A percentile compares a stretch with the other conserved stretches of the same genome.
Conservation (phyloP, 2,797 vertebrate genomes). For the Hyperoplus immaculatus region DNA sequence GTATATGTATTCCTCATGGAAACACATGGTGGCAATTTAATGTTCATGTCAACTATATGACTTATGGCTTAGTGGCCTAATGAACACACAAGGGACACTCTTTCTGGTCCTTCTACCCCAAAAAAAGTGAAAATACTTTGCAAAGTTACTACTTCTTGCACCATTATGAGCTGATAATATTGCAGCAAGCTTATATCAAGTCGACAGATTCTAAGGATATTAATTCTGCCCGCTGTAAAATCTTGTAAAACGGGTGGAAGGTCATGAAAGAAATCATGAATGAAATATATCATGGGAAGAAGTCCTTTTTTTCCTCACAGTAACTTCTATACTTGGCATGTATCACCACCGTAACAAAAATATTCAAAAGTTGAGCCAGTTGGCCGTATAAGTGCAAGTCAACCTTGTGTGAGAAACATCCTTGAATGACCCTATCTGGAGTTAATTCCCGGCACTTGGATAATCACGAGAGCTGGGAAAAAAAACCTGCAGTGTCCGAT, state of each 20-base stretch:
- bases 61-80: constrained; percentile 10
- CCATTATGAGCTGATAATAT: constrained; percentile 1
- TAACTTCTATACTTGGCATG: constrained; percentile 42
- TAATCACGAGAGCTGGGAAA: constrained; percentile 43
- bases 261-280: constrained; percentile 26
- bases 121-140: neutral
- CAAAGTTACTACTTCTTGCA: neutral
- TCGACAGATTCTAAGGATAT: constrained; percentile 9
- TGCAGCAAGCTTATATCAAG: constrained; percentile 13
- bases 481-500: constrained; percentile 36
- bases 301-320: constrained; percentile 16
- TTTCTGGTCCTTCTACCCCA: neutral
- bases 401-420: constrained; percentile 40
- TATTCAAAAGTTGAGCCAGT: constrained; percentile 29
- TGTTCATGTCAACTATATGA: constrained; percentile 18
- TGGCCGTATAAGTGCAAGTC: constrained; percentile 29
- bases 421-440: constrained; percentile 53
- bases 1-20: constrained; percentile 2
- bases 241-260: constrained; percentile 25
- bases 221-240: constrained; percentile 24
- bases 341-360: constrained; percentile 33
- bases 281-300: constrained; percentile 8
- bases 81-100: neutral
- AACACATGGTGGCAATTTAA: constrained; percentile 8
- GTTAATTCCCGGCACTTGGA: constrained; percentile 52